Evolutionary conservation across 2,113 vertebrate species (phyloP), one percentile per base, ranked within the genome.

Genomic region (Corydoras maculifer): DNA sequence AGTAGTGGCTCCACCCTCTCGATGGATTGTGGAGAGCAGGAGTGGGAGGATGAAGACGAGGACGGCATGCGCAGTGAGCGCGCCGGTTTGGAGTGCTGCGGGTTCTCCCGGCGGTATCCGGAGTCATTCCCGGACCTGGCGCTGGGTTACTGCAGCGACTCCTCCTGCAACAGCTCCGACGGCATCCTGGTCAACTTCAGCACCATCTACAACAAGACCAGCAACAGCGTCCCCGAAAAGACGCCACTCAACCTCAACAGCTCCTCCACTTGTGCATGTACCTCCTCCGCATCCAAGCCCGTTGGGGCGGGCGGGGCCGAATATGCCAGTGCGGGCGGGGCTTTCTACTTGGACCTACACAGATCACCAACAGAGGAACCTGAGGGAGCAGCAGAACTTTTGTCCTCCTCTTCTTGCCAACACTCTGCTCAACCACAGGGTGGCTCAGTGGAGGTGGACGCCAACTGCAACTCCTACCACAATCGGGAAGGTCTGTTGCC

Each of bases 181-280:
- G 95, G 97, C 0, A 92, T 98, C 25, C 91, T 98, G 9, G 94
- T 99, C 77, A 99, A 94, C 77, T 96, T 98, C 90, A 99, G 94
- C 25, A 84, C 95, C 62, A 96, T 99, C 69, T 99, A 94, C 90
- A 96, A 94, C 90, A 96, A 96, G 76, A 91, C 90, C 87, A 95
- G 92, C 32, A 90, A 89, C 73, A 61, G 76, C 0, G 72, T 91
- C 63, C 91, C 87, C 0, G 86, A 93, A 65, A 93, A 85, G 32
- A 82, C 89, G 0, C 84, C 87, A 69, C 62, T 76, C 72, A 95
- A 94, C 80, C 88, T 94, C 80, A 97, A 95, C 86, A 89, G 91
- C 89, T 93, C 94, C 6, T 82, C 76, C 10, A 86, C 88, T 15
- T 85, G 85, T 59, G 93, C 92, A 65, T 91, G 90, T 82, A 89